Base-by-base conservation (phyloP, 2,888 invertebrate species). In the Anoncus sp. region DNA sequence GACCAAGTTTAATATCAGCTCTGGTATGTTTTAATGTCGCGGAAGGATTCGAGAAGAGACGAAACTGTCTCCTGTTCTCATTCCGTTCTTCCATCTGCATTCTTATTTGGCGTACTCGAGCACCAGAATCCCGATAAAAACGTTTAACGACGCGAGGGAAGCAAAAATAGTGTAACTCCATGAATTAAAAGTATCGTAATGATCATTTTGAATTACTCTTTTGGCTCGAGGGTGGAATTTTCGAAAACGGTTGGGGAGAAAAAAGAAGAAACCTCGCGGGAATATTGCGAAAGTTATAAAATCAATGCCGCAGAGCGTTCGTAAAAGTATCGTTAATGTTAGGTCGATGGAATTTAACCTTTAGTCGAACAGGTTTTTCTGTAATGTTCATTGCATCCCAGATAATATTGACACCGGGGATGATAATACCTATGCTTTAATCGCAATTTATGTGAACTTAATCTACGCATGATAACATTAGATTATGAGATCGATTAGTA, bases 21-120 rank as follows among this genome's bases (percentile, higher is more conserved):
- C 6, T 22, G 51, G 24, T 49, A 18, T 66, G 22, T 51, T 40
- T 81, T 81, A 84, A 83, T 80, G 81, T 77, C 24, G 77, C 55
- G 81, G 77, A 80, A 84, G 71, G 27, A 53, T 73, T 73, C 38
- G 40, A 27, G 60, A 70, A 63, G 55, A 75, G 72, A 75, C 62
- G 70, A 72, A 77, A 76, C 80, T 71, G 27, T 66, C 43, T 18
- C 40, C 12, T 60, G 10, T 27, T 62, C 35, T 47, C 38, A 49
- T 67, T 20, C 35, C 55, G 40, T 67, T 20, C 35, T 43, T 14
- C 27, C 47, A 22, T 47, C n/a, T 16, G 7, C 47, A 22, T 45
- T 53, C 43, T 18, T 38, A n/a, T 22, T 47, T 24, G 35, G 14
- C 7, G 18, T 22, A 47, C 24, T 14, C 18, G 2, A 38, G 43